A percentile compares a stretch with the other conserved stretches of the same genome.
phyloP scores from a whole-genome alignment of 2,888 invertebrate genomes.

The Andrena dorsata region DNA sequence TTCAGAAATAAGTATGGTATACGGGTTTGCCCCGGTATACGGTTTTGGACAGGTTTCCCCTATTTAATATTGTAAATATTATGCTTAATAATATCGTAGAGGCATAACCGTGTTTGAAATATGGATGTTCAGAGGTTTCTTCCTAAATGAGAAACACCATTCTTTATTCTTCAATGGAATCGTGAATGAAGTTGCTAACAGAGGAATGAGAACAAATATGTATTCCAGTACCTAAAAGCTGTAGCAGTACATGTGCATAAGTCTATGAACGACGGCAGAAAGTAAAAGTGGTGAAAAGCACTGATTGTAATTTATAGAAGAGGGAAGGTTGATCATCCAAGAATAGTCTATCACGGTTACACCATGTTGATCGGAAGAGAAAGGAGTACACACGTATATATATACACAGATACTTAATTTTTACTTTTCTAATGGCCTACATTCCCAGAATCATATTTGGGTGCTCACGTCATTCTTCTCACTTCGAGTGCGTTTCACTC shows the following conservation, averaged over 20 bases:
- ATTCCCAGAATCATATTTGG: conserved; percentile 58
- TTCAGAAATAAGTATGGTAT: too few relatives aligned
- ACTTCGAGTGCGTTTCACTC: conserved; percentile 37
- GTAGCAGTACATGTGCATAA: too few relatives aligned
- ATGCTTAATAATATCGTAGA: too few relatives aligned
- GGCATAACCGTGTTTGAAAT: too few relatives aligned
- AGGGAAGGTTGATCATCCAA: conserved; percentile 51
- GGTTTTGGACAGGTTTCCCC: too few relatives aligned
- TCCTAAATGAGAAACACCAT: background rate
- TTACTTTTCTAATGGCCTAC: conserved; percentile 60
- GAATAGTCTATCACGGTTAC: conserved; percentile 41
- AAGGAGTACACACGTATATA: conserved; percentile 31
- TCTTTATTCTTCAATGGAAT: too few relatives aligned
- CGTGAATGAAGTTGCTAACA: conserved; percentile 9
- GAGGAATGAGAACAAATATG: conserved; percentile 7
- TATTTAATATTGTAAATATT: too few relatives aligned
- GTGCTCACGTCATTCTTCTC: conserved; percentile 52
- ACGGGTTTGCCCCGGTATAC: too few relatives aligned
- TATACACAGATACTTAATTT: conserved; percentile 33
- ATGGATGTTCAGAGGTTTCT: too few relatives aligned
- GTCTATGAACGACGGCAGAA: background rate
- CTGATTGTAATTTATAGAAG: conserved; percentile 54
- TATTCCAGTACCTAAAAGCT: too few relatives aligned
- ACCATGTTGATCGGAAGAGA: conserved; percentile 56
- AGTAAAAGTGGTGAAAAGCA: conserved; percentile 36